Evolutionary conservation across 64 coral and sea anemone species (phyloP), one percentile per base, ranked within the genome.

Genomic region (Platygyra sinensis): DNA sequence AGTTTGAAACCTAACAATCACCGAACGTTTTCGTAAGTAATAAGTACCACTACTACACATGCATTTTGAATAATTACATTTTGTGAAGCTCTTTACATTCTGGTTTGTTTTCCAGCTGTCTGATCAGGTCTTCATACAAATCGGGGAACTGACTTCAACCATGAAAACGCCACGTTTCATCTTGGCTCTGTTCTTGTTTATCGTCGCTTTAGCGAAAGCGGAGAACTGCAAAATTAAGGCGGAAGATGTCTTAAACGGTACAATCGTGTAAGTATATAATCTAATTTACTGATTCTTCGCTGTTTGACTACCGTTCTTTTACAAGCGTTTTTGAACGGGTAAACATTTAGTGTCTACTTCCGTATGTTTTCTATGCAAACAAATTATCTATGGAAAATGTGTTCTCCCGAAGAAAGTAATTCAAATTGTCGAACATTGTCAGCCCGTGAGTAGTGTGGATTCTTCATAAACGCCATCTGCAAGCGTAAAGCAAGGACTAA

Each of bases 31-130:
- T 20, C 8, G 74, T 77, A 50, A 77, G 74, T 49, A 77, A 20
- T 69, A 69, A n/a, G 25, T 27, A 11, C 65, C 22, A 7, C 25
- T n/a, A n/a, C n/a, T 27, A 25, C 10, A 77, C 36, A 36, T 36
- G 33, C 33, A 77, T 24, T 22, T 77, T 77, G 42, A 77, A n/a
- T n/a, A n/a, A 77, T 51, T 77, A 42, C 22, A 27, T 69, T 77
- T 49, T 49, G 18, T 77, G 39, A 55, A 25, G 10, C 72, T 9
- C 20, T 51, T 57, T 12, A 52, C 65, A 69, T 27, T 59, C 25
- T 4, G 55, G 25, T 79, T 79, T 79, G 25, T 55, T 54, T 79
- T 79, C 25, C 49, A 55, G 76, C 12, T 28, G 49, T 3, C 24
- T 13, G 38, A 8, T 22, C 27, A 29, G 18, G 27, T 29, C 49